Evolutionary conservation across 2,888 invertebrate genomes (phyloP), one percentile per base, ranked within the genome.

Genomic region (Erannis defoliaria): DNA sequence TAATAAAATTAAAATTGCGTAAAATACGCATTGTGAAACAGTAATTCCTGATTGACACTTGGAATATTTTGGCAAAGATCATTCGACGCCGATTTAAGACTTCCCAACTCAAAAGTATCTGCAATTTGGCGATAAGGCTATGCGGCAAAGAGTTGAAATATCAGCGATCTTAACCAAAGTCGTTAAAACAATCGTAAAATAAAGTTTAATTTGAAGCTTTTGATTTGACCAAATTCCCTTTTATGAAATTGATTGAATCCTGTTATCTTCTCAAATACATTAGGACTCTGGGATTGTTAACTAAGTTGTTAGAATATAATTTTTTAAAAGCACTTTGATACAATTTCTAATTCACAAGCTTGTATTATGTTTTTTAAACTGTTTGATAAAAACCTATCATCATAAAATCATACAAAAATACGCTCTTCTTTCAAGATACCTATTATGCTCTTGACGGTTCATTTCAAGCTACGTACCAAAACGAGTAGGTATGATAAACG

Each of bases 101-200:
- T 67, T 62, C 31, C 57, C 42, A 64, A 70, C 64, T 66, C 66
- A 66, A 76, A 77, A 76, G 75, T 79, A 80, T 80, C 78, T 79
- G 75, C 75, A 79, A 73, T 75, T 71, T 74, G 61, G 70, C 81
- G 85, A 86, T 87, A 85, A 87, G 82, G 75, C 75, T 77, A 73
- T 76, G 77, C 72, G 78, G 78, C 79, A 78, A 79, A 80, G 82
- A 82, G 82, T 82, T 83, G 65, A 57, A 66, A 84, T 88, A 88
- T 88, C 86, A 77, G 75, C 78, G 75, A 85, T 86, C 83, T 82
- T 67, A 77, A 70, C 74, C 67, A 53, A 84, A 88, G 83, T 85
- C 85, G 81, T 87, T 87, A 81, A 78, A 86, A 85, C 83, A 82
- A 71, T 76, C 84, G 79, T 87, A 82, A 87, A 85, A 81, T 85